Evolutionary conservation across 2,113 vertebrate species (phyloP), one percentile per base, ranked within the genome.

Genomic region (Myocastor coypus): DNA sequence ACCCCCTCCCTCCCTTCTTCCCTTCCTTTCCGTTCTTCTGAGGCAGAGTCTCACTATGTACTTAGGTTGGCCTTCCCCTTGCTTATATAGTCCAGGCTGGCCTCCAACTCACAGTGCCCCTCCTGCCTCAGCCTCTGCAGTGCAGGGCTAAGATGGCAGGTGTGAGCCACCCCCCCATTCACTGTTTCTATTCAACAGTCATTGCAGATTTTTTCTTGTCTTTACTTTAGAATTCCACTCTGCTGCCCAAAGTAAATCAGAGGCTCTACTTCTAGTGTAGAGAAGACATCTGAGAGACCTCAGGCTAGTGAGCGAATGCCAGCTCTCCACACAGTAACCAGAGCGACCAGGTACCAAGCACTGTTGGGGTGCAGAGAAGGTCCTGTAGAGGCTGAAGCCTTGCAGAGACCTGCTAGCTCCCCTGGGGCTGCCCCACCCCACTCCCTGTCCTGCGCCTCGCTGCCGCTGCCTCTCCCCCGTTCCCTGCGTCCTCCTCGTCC

Each of bases 141-240:
- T n/a, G 66, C 34, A 69, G 68, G 20, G 68, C 17, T n/a, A 69
- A 7, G 68, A 37, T 69, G n/a, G 37, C 7, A 69, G 34, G 68
- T 69, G 34, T n/a, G 34, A 69, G 68, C 17, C 34, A 37, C 34
- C 68, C 4, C 7, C 68, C 68, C 2, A 19, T 34, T 34, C 68
- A 66, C 37, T 40, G 19, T 91, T 80, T 80, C 83, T 85, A 95
- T 75, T 91, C 13, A 94, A 96, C 94, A 86, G 86, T 92, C 14
- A 71, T 3, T 55, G 73, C 75, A 96, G 77, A 12, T 40, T 61
- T 42, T 92, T 64, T 78, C 57, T 91, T 71, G 32, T 37, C 46
- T 89, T 82, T 5, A 19, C 28, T 82, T 82, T 83, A 22, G 10
- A 84, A 52, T 88, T 84, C 85, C 63, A 88, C 34, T 92, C n/a